Percentiles rank a stretch among this genome's conserved stretches.
These are phyloP conservation scores for Paracentrotus lividus DNA, from an alignment of 53 echinoderm and acorn worm genomes.

Conservation along the genomic window DNA sequence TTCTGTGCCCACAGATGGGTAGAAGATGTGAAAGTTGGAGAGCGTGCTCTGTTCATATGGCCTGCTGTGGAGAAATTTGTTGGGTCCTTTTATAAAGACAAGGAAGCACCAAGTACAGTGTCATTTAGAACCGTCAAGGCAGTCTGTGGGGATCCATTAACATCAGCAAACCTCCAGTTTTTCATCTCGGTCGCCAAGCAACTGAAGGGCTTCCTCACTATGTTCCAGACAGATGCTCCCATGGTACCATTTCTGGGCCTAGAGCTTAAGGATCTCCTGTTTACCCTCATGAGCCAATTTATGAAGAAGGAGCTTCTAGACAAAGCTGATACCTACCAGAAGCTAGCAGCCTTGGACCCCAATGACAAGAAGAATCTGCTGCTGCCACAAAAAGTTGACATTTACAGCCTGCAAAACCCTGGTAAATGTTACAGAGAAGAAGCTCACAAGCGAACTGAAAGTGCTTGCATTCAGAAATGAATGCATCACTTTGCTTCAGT, in stretches of 20 bases:
- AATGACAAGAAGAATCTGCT: constrained; percentile 54
- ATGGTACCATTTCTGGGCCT: constrained; percentile 65
- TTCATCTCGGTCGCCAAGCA: constrained; percentile 63
- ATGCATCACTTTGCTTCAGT: no score
- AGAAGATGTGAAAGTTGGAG: constrained; percentile 73
- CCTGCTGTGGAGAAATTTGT: constrained; percentile 67
- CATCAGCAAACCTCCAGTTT: background rate
- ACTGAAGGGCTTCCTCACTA: constrained; percentile 63
- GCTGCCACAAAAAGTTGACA: constrained; percentile 43
- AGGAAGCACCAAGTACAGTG: background rate
- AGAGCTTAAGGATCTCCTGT: constrained; percentile 44
- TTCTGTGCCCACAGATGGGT: constrained; percentile 68
- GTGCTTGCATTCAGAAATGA: constrained; percentile 55
- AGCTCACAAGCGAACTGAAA: background rate
- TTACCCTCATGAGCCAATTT: constrained; percentile 40
- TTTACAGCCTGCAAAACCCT: constrained; percentile 33
- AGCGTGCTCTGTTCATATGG: constrained; percentile 62
- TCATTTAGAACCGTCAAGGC: constrained; percentile 27
- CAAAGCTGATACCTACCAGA: constrained; percentile 12
- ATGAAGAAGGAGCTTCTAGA: constrained; percentile 13
- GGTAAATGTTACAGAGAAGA: background rate
- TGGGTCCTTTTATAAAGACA: background rate
- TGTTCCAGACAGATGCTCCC: constrained; percentile 71
- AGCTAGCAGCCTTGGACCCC: constrained; percentile 39
- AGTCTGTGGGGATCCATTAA: constrained; percentile 43